Evolutionary conservation across 1,140 invertebrate genomes (phyloP), one percentile per base, ranked within the genome.

Genomic region (Trachymyrmex septentrionalis): DNA sequence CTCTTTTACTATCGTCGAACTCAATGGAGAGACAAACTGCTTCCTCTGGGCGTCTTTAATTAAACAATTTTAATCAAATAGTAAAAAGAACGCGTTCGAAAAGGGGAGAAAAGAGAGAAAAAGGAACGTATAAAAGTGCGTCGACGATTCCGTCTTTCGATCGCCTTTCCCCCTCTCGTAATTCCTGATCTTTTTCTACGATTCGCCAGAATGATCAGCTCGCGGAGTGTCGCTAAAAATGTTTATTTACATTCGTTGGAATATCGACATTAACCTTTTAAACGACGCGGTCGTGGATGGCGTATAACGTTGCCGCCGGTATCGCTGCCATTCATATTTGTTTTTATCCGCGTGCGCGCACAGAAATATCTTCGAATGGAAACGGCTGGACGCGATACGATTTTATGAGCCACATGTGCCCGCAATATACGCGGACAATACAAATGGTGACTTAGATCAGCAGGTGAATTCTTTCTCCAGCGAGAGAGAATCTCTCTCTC

Each of bases 241-340:
- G 55, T 84, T 84, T 84, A 84, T 84, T 84, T 84, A 61, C 69
- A 57, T 61, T 84, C 27, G 27, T 63, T 16, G 55, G 69, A n/a
- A 38, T 84, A 84, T 84, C 80, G 80, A 84, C 80, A 84, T 84
- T 84, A 84, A 84, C 80, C 80, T 84, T 84, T 84, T 84, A 84
- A 84, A 84, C 80, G 80, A 75, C 55, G 80, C n/a, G 38, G 80
- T 82, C 66, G 1, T 44, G 67, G 16, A 14, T 61, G 67, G 63
- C 63, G 55, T 34, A 38, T 61, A 69, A 48, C 63, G 34, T 57
- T 77, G 24, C 75, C 75, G 75, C 48, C 64, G 64, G 64, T 81
- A 61, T 84, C 72, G 86, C 77, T 53, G 80, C 78, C 64, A 64
- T 59, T 87, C 63, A 84, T 84, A 84, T 84, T 75, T 84, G 80